Evolutionary conservation across 2,888 invertebrate species (phyloP), one percentile per base, ranked within the genome.

Genomic region (Euzophera pinguis): DNA sequence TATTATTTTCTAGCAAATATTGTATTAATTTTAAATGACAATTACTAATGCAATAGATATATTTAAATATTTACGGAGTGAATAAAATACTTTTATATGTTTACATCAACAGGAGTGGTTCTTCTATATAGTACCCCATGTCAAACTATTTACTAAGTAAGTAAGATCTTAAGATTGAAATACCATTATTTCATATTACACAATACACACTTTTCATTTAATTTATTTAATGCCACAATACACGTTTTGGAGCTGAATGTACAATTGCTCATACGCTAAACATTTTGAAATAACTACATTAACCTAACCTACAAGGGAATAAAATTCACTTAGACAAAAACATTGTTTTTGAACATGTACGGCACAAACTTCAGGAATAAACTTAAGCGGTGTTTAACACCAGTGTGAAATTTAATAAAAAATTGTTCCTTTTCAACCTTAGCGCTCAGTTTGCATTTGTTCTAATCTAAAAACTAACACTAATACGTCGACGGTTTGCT

Each of bases 341-440:
- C 34, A 13, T 29, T 29, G 22, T 22, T 41, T 35, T 37, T 35
- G 51, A 51, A 51, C 34, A 35, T 43, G 51, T 43, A 51, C 51
- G 50, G 42, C 9, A 3, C 35, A 22, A 14, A 13, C 17, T 9
- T 22, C 37, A 13, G 35, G 32, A 13, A 17, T 12, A 34, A 35
- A 50, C 13, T 12, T 3, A 22, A 17, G 22, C 1, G 50, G 42
- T 41, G 50, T 50, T 43, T 29, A 3, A 51, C 43, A 51, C 51
- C 14, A 17, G 0, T 13, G 12, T 8, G 29, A 17, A 4, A 12
- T 58, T 58, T 56, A 53, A 59, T 62, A 62, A 60, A 61, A 59
- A 77, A 73, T 89, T 90, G 90, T 88, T 89, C 90, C 90, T 82
- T 75, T 59, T 89, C 89, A 90, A 90, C 89, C 89, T 75, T 78